Conservation (phyloP, 2,113 vertebrate genomes). For the Acanthochromis polyacanthus region DNA sequence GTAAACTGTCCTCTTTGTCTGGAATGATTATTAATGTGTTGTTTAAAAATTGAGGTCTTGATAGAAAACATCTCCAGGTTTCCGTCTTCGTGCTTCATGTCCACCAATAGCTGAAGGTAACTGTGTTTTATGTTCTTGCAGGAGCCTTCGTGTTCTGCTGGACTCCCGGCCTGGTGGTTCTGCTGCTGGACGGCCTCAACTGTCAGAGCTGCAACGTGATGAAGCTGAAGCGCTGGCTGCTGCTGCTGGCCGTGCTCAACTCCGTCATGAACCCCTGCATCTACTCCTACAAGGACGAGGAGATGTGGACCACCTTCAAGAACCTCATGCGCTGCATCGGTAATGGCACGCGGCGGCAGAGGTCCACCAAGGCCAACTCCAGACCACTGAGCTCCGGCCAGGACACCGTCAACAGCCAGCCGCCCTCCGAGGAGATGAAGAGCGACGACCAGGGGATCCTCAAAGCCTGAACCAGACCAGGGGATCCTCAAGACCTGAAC, state of each 20-base stretch:
- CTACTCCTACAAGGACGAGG: conserved; percentile 98
- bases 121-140: conserved; percentile 57
- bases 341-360: conserved; percentile 86
- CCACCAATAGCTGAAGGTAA: no score
- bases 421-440: conserved; percentile 76
- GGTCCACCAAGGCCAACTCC: conserved; percentile 86
- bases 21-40: no score
- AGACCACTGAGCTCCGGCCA: conserved; percentile 85
- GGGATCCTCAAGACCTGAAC: no score
- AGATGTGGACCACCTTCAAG: conserved; percentile 96
- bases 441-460: conserved; percentile 62
- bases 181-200: conserved; percentile 93
- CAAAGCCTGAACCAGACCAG: conserved; percentile 57
- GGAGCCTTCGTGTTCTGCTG: conserved; percentile 98
- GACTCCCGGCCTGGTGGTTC: conserved; percentile 94
- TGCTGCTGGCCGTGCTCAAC: conserved; percentile 94
- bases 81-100: no score
- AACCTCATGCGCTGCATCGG: conserved; percentile 90
- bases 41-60: no score
- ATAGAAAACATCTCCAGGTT: no score
- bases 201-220: conserved; percentile 88
- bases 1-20: no score
- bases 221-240: conserved; percentile 92
- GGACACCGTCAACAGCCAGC: conserved; percentile 78
- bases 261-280: conserved; percentile 98